Percentiles rank a stretch among this genome's conserved stretches.
Evolutionary conservation across 2,113 vertebrate genomes (phyloP).

Genomic region (Campylomormyrus numenius): DNA sequence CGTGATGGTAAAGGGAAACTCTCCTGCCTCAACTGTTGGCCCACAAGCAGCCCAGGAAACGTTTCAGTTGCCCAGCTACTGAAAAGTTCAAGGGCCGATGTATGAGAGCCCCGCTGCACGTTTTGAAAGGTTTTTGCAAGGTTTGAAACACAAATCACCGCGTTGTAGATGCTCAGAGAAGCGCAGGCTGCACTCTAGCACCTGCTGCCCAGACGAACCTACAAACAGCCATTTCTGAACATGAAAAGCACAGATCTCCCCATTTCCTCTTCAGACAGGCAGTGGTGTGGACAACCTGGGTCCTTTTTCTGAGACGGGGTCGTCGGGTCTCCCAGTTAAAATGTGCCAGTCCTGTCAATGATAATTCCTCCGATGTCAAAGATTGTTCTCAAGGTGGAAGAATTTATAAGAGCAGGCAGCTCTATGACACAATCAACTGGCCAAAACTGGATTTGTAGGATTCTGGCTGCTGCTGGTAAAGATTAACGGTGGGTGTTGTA

Average conservation of each 20-base stretch:
- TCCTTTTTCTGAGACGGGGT: not conserved
- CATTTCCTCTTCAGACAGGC: not conserved
- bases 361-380: not conserved
- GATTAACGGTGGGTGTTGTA: not conserved
- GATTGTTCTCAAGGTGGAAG: not conserved
- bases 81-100: not conserved
- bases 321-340: not conserved
- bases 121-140: not conserved
- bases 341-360: not conserved
- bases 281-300: not conserved
- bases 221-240: not conserved
- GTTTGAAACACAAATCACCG: not conserved
- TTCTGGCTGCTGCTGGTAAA: not conserved
- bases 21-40: not conserved
- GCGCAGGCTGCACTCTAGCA: not conserved
- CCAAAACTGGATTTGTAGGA: not conserved
- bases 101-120: not conserved
- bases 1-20: not conserved
- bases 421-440: not conserved
- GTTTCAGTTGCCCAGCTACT: not conserved
- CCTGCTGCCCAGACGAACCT: not conserved
- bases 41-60: not conserved
- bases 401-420: not conserved
- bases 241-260: not conserved
- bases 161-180: not conserved